Base-by-base conservation (phyloP, 2,113 vertebrate species). In the Dipodomys stephensi region DNA sequence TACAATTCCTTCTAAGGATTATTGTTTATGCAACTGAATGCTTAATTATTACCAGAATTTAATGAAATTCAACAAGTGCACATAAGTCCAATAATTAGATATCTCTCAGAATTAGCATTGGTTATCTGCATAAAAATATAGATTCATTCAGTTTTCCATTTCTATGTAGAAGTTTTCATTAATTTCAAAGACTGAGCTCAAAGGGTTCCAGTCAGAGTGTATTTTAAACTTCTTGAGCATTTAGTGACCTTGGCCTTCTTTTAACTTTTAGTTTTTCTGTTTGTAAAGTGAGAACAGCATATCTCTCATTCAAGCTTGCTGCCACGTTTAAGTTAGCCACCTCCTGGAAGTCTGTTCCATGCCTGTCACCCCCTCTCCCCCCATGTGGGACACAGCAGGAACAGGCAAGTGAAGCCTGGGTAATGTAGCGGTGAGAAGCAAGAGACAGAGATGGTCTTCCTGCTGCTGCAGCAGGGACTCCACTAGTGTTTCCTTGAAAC, bases 31-130 rank as follows among this genome's bases (percentile, higher is more conserved):
- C 32, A 93, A 88, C n/a, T 88, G 90, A 95, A 46, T 53, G 23
- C 46, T 94, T 91, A 96, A 94, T 96, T 94, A 67, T 57, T 88
- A 28, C 62, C 86, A 83, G 86, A 88, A 80, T 94, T 95, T 83
- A 83, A 80, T 67, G 46, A 93, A 87, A 94, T 88, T 85, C 23
- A 79, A 90, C 79, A 92, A 94, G 53, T 65, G 5, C 12, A 53
- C 32, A 83, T 89, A 87, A 87, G 87, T 93, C 95, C 76, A 87
- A 64, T 87, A 87, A 91, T 95, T 94, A 86, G 88, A 68, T n/a
- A 72, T 77, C 78, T 93, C 62, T 25, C 57, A 64, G 77, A 92
- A 39, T 96, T 92, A 95, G 16, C 72, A 87, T 83, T 88, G 92
- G 67, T 74, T 92, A 85, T 46, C 87, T 49, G 19, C 92, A 60